These are phyloP conservation scores for Lates calcarifer DNA, from an alignment of 2,113 vertebrate genomes.

Conservation along the genomic window DNA sequence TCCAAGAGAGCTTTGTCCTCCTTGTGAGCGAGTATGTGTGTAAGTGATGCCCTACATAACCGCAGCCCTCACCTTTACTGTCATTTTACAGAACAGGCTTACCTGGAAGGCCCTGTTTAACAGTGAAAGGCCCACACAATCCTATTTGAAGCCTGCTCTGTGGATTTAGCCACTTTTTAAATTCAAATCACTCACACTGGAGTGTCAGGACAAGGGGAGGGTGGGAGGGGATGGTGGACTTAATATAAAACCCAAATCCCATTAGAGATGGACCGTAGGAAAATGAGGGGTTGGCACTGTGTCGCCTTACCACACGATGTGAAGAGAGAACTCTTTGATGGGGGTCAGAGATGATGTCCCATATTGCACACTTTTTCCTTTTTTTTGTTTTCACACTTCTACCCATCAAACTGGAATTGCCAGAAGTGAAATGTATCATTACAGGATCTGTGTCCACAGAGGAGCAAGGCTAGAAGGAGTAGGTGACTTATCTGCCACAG, in stretches of 20 bases:
- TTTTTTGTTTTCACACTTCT: conserved; percentile 76
- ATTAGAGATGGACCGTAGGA: conserved; percentile 84
- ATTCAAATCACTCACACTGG: conserved; percentile 82
- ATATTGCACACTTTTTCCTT: conserved; percentile 64
- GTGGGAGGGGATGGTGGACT: conserved; percentile 76
- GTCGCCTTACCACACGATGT: conserved; percentile 74
- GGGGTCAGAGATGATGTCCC: conserved; percentile 86
- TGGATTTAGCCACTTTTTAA: conserved; percentile 84
- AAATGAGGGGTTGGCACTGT: conserved; percentile 82
- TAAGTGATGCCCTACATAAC: conserved; percentile 75
- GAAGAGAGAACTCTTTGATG: conserved; percentile 84
- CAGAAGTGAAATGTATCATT: conserved; percentile 88
- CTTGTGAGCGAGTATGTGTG: conserved; percentile 50
- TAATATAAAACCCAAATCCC: conserved; percentile 88
- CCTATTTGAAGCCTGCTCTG: conserved; percentile 80
- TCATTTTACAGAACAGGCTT: conserved; percentile 72
- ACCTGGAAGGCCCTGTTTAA: conserved; percentile 71
- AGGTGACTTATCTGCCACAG: conserved; percentile 84
- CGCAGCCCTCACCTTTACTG: conserved; percentile 76
- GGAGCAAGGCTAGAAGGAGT: conserved; percentile 80
- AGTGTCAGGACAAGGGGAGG: conserved; percentile 76
- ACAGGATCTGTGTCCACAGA: conserved; percentile 84
- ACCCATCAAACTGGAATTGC: conserved; percentile 81
- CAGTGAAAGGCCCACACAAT: conserved; percentile 75
- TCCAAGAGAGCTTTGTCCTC: conserved; percentile 43